Conservation (phyloP, 2,888 invertebrate species). For the Thyatira batis region DNA sequence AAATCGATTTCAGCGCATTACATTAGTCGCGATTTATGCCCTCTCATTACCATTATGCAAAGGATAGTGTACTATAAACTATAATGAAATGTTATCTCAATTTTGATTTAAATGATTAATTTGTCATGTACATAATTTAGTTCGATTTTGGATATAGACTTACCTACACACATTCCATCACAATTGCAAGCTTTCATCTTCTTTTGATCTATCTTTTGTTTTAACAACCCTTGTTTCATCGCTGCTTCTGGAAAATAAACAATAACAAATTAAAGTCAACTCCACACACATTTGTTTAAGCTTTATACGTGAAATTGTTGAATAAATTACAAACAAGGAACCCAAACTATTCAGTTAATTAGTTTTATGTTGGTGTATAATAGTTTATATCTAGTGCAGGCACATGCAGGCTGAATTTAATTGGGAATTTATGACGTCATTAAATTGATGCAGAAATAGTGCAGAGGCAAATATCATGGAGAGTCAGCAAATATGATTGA, state of each 20-base stretch:
- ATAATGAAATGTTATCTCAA: too few relatives aligned
- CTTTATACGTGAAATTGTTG: conserved; percentile 13
- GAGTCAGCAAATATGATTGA: conserved; percentile 34
- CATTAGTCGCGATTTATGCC: neutral
- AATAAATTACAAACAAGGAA: conserved; percentile 20
- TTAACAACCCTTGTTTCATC: neutral
- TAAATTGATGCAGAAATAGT: conserved; percentile 76
- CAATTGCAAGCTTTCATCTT: neutral
- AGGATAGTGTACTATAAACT: neutral
- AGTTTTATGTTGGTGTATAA: conserved; percentile 30
- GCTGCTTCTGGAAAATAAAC: neutral
- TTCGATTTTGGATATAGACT: neutral
- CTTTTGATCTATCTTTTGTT: neutral
- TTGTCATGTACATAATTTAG: too few relatives aligned
- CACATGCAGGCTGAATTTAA: conserved; percentile 57
- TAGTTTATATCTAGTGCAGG: conserved; percentile 34
- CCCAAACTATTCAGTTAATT: conserved; percentile 35
- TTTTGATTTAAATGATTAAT: too few relatives aligned
- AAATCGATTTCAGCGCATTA: neutral
- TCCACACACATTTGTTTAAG: neutral
- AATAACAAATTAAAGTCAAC: neutral
- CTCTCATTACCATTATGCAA: neutral
- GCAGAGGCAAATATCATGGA: conserved; percentile 50
- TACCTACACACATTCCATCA: neutral
- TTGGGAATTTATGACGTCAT: conserved; percentile 75